Evolutionary conservation across 2,797 vertebrate genomes (phyloP), one percentile per base, ranked within the genome.

Genomic region (Sparidentex hasta): DNA sequence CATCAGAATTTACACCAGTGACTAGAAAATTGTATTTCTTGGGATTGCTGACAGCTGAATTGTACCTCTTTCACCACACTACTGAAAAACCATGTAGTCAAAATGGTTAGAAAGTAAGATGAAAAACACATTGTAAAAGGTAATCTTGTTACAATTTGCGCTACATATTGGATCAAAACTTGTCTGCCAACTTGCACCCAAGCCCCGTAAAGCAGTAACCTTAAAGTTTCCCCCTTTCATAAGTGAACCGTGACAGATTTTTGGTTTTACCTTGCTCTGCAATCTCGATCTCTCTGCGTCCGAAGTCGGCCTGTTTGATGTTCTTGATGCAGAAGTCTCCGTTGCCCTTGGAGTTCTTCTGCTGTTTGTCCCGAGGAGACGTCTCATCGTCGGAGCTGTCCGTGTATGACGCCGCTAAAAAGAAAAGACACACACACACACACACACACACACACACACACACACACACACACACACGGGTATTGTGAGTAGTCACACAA

Each of bases 311-410:
- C 93, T 99, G 98, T 62, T 99, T 99, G 92, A 99, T 98, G 93
- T 99, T 99, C 81, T 99, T 99, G 88, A 99, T 98, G 67, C 98
- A 99, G 94, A 99, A 99, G 78, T 99, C 98, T 1, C 95, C 95
- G 84, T 95, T 98, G 85, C 97, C 98, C 84, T 98, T 98, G 58
- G 97, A 98, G 93, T 97, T 99, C 89, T 98, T 99, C 94, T 99
- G 98, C 93, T 99, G 98, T 81, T 99, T 99, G 93, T 99, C 98
- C 23, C 98, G 91, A 0, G 98, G 98, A 23, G 98, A 99, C 3
- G 98, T 98, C 95, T 99, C 98, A 52, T 99, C 98, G 3, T 99
- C 98, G 0, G 98, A 99, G 94, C 98, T 99, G 94, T 99, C 98
- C 3, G 98, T 99, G 91, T 99, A 99, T 0, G 98, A 99, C n/a